Evolutionary conservation across 2,797 vertebrate species (phyloP).

Genomic region (Decapterus maruadsi): DNA sequence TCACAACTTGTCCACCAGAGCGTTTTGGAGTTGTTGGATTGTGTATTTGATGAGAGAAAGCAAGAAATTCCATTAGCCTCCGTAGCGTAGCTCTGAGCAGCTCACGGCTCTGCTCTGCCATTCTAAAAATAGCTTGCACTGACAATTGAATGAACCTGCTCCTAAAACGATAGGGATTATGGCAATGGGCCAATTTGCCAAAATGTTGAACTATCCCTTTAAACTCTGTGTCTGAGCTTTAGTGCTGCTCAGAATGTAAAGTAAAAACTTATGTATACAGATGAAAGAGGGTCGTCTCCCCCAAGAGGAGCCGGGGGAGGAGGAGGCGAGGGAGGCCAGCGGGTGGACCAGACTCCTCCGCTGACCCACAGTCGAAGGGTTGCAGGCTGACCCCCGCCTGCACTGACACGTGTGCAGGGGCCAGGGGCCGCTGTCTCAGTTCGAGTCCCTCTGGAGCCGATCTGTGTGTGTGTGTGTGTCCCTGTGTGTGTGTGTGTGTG

Average conservation of each 20-base stretch:
- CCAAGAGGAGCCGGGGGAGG: slow-evolving; percentile 15
- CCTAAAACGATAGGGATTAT: too few species aligned
- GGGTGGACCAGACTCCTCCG: slow-evolving; percentile 48
- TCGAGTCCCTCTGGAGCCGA: slow-evolving; percentile 68
- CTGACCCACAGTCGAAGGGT: slow-evolving; percentile 53
- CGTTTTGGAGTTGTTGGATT: too few species aligned
- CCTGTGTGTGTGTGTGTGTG: slow-evolving; percentile 40
- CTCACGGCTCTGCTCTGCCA: too few species aligned
- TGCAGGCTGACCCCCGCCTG: slow-evolving; percentile 60
- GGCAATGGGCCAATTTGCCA: too few species aligned
- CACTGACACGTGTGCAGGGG: slow-evolving; percentile 74
- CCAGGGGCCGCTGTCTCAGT: slow-evolving; percentile 68
- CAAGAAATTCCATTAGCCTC: too few species aligned
- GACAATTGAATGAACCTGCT: too few species aligned
- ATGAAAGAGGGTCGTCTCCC: slow-evolving; percentile 20
- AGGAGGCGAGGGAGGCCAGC: slow-evolving; percentile 4
- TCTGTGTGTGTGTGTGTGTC: slow-evolving; percentile 32
- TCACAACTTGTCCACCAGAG: too few species aligned
- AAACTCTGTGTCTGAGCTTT: not conserved
- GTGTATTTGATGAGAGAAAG: too few species aligned
- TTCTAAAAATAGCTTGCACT: too few species aligned
- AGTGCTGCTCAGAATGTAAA: slow-evolving; percentile 13
- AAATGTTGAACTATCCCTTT: not conserved
- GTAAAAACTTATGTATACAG: slow-evolving; percentile 2
- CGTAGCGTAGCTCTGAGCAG: too few species aligned